Conservation (phyloP, 2,113 vertebrate genomes). For the Petroica traversi region DNA sequence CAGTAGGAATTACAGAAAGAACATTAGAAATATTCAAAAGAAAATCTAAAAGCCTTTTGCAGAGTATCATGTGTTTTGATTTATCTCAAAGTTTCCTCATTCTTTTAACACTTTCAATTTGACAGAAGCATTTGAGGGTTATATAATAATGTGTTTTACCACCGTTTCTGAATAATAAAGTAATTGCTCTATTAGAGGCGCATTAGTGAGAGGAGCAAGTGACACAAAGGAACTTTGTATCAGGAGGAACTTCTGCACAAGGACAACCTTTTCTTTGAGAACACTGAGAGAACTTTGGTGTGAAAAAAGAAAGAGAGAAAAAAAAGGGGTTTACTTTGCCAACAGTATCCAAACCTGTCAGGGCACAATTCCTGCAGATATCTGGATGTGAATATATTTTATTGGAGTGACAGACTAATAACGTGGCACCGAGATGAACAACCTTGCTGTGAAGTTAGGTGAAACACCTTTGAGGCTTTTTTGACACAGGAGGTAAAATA, state of each 20-base stretch:
- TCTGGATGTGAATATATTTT: neutral
- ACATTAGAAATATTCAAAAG: constrained; percentile 37
- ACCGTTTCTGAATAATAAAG: constrained; percentile 42
- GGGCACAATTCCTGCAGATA: neutral
- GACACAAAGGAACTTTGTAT: constrained; percentile 46
- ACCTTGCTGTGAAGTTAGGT: neutral
- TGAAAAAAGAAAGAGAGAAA: neutral
- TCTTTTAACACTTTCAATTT: constrained; percentile 45
- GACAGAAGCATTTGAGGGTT: constrained; percentile 62
- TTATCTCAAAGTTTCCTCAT: constrained; percentile 51
- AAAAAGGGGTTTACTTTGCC: constrained; percentile 10
- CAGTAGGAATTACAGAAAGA: constrained; percentile 44
- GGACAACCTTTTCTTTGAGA: constrained; percentile 38
- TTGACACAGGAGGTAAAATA: neutral
- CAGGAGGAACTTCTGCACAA: constrained; percentile 41
- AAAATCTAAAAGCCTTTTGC: constrained; percentile 37
- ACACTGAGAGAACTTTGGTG: neutral
- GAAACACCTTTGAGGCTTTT: neutral
- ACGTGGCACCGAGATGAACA: neutral
- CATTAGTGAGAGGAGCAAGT: constrained; percentile 61
- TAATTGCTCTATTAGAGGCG: constrained; percentile 63
- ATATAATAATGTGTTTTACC: constrained; percentile 40
- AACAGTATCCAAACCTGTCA: neutral
- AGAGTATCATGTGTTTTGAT: constrained; percentile 50
- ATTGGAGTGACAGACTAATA: neutral